Percentiles rank a stretch among this genome's conserved stretches.
Evolutionary conservation across 2,888 invertebrate genomes (phyloP).

Genomic region (Megaustenia siamemsis): DNA sequence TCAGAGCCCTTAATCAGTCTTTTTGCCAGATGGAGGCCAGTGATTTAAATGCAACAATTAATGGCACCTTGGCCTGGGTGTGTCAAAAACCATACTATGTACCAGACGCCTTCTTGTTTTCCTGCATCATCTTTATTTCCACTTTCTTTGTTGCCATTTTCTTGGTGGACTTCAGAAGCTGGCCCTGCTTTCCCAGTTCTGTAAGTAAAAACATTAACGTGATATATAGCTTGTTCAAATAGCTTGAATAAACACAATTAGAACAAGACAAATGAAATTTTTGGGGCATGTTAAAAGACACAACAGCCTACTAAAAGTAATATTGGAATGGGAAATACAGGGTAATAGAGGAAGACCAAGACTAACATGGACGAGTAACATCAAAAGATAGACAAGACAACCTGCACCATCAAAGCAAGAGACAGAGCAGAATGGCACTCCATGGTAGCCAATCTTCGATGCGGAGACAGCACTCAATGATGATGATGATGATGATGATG

Average conservation of each 20-base stretch:
- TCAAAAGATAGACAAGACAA: too few species aligned
- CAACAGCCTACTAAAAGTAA: too few species aligned
- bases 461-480: neutral
- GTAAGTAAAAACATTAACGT: conserved; percentile 81
- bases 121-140: conserved; percentile 92
- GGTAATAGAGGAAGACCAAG: too few species aligned
- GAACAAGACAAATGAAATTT: too few species aligned
- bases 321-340: too few species aligned
- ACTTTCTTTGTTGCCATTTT: conserved; percentile 93
- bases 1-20: conserved; percentile 13
- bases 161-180: conserved; percentile 95
- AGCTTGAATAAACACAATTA: too few species aligned
- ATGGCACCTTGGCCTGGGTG: conserved; percentile 21
- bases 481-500: neutral
- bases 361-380: too few species aligned
- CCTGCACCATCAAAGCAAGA: too few species aligned
- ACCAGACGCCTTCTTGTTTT: conserved; percentile 93
- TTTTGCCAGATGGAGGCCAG: neutral
- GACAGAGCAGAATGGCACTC: too few species aligned
- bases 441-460: too few species aligned
- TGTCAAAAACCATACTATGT: conserved; percentile 54
- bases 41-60: conserved; percentile 22
- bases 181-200: conserved; percentile 94
- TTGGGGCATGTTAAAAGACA: too few species aligned
- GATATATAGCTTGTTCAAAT: neutral